Conservation (phyloP, 2,888 invertebrate species). For the Phrixothrix hirtus region DNA sequence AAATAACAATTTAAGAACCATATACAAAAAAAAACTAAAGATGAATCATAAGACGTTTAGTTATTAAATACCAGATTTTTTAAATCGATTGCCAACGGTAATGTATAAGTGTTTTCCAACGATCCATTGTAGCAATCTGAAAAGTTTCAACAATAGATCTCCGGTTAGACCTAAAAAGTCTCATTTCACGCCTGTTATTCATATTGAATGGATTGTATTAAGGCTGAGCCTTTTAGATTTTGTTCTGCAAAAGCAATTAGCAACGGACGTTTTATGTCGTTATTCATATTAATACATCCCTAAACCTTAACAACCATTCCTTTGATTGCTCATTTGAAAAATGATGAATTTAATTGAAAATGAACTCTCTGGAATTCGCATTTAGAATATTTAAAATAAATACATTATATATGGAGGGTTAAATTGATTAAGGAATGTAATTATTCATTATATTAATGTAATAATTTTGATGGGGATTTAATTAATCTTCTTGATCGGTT, state of each 20-base stretch:
- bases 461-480: slow-evolving; percentile 6
- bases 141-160: slow-evolving; percentile 34
- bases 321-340: background rate
- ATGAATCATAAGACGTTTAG: no score
- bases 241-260: slow-evolving; percentile 35
- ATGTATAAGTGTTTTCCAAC: slow-evolving; percentile 32
- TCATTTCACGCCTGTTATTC: slow-evolving; percentile 53
- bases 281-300: background rate
- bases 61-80: no score
- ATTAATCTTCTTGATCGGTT: slow-evolving; percentile 22
- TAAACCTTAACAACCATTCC: background rate
- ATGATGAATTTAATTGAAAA: no score
- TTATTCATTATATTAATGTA: background rate
- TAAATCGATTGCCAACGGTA: slow-evolving; percentile 31
- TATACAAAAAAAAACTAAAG: no score
- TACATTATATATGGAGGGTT: no score
- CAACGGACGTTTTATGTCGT: slow-evolving; percentile 20
- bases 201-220: slow-evolving; percentile 45
- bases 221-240: slow-evolving; percentile 29
- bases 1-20: no score
- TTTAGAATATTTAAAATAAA: slow-evolving; percentile 7
- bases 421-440: no score
- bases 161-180: slow-evolving; percentile 42
- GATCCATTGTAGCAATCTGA: slow-evolving; percentile 32
- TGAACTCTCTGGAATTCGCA: no score